phyloP scores from a whole-genome alignment of 2,113 vertebrate species.

The Muntiacus muntjak region DNA sequence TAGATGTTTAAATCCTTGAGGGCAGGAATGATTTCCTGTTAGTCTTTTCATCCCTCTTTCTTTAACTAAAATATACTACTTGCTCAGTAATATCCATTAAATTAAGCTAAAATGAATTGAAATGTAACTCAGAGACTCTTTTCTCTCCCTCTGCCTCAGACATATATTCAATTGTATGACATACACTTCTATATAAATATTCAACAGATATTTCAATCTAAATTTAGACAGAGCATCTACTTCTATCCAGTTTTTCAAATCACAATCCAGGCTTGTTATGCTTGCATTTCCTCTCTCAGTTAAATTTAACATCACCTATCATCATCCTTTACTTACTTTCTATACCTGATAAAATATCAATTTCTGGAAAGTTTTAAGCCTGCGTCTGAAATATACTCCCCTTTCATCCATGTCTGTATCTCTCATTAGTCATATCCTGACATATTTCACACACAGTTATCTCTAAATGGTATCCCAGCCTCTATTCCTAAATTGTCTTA shows the following conservation, averaged over 20 bases:
- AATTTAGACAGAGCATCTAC: background rate
- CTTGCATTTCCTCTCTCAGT: background rate
- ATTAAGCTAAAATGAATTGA: background rate
- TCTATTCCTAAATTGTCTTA: background rate
- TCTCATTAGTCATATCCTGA: background rate
- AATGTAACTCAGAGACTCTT: background rate
- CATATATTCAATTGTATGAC: background rate
- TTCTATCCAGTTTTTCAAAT: background rate
- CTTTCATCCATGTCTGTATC: background rate
- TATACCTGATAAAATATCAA: background rate
- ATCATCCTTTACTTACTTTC: background rate
- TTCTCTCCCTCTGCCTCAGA: background rate
- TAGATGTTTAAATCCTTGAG: background rate
- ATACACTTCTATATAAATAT: background rate
- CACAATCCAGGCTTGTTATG: background rate
- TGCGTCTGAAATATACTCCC: background rate
- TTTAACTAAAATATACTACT: background rate
- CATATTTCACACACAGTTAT: background rate
- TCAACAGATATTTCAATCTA: background rate
- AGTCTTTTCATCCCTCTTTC: background rate
- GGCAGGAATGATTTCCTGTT: background rate
- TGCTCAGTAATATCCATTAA: background rate
- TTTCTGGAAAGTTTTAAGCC: background rate
- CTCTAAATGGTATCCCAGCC: background rate
- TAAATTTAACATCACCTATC: background rate